These are phyloP conservation scores for Campoletis sonorensis DNA, from an alignment of 1,140 invertebrate genomes.

Conservation along the genomic window DNA sequence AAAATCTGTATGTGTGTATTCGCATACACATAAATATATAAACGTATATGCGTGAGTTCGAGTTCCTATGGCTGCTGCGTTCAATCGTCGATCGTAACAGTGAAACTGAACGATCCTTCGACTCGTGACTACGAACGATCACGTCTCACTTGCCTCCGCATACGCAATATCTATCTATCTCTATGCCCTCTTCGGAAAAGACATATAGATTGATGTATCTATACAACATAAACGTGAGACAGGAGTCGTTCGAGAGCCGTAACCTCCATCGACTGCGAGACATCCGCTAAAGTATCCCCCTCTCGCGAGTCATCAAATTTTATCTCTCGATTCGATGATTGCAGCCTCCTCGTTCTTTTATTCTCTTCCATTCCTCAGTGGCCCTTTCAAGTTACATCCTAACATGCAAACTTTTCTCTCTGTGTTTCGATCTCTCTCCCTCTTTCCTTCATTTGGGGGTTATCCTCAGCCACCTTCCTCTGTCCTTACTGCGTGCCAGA, in stretches of 20 bases:
- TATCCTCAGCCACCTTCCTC: not conserved
- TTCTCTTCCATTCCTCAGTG: not conserved
- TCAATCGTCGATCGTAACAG: constrained; percentile 47
- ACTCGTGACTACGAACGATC: constrained; percentile 38
- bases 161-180: constrained; percentile 36
- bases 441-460: not conserved
- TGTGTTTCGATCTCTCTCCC: not conserved
- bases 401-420: constrained; percentile 41
- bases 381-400: constrained; percentile 35
- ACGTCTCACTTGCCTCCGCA: constrained; percentile 6
- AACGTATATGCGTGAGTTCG: not conserved
- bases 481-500: not conserved
- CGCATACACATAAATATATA: not conserved
- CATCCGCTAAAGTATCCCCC: not conserved
- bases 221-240: constrained; percentile 31
- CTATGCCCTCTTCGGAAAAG: not conserved
- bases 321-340: constrained; percentile 47
- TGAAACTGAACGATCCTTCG: constrained; percentile 45
- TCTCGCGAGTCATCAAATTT: constrained; percentile 45
- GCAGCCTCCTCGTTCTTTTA: constrained; percentile 24
- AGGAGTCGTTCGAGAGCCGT: constrained; percentile 31
- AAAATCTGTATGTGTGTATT: not conserved
- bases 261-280: constrained; percentile 26
- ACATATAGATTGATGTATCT: not conserved
- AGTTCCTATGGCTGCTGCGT: constrained; percentile 1